Conservation (phyloP, 2,888 invertebrate genomes). For the Drosophila atripex region DNA sequence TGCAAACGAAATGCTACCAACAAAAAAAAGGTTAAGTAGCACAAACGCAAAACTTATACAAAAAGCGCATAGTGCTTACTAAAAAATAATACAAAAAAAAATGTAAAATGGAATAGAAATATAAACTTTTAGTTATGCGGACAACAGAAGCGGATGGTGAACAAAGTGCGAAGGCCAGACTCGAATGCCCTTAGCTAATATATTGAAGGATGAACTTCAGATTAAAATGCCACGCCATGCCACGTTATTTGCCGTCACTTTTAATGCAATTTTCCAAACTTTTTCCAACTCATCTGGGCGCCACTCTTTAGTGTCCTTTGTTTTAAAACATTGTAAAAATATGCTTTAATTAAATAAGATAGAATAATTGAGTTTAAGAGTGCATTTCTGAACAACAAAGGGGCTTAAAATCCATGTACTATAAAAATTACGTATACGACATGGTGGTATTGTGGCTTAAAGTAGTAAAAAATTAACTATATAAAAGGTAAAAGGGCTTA, state of each 20-base stretch:
- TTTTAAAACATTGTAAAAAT: neutral
- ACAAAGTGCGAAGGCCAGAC: constrained; percentile 3
- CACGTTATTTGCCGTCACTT: too few species aligned
- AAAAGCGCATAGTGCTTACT: constrained; percentile 21
- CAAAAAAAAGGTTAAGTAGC: constrained; percentile 52
- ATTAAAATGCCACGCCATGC: neutral
- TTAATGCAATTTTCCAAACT: neutral
- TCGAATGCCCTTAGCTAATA: constrained; percentile 22
- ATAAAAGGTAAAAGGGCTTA: neutral
- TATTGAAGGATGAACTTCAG: constrained; percentile 14
- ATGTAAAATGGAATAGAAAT: neutral
- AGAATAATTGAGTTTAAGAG: neutral
- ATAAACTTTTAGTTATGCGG: constrained; percentile 26
- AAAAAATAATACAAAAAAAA: constrained; percentile 11
- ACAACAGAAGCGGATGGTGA: constrained; percentile 3
- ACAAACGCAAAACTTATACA: constrained; percentile 44
- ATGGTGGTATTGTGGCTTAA: neutral
- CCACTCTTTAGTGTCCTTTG: neutral
- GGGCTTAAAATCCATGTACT: neutral
- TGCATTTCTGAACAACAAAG: neutral
- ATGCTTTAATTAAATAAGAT: neutral
- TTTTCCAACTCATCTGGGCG: neutral
- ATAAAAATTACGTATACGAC: neutral
- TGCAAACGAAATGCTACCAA: constrained; percentile 49
- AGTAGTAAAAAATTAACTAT: too few species aligned